Percentiles rank a stretch among this genome's conserved stretches.
phyloP scores from a whole-genome alignment of 1,140 invertebrate species.

The Cotesia vestalis region DNA sequence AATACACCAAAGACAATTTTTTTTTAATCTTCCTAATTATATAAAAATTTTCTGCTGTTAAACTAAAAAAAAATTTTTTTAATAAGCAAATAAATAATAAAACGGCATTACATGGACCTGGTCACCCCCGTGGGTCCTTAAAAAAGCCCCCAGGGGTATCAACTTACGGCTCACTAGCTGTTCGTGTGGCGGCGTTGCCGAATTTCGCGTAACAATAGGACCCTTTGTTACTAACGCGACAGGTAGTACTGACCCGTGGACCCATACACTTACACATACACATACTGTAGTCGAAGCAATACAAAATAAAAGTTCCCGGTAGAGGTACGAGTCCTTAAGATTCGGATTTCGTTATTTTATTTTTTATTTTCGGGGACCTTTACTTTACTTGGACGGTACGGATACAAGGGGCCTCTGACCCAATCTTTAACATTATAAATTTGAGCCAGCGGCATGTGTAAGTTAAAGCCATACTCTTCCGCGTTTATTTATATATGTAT shows the following conservation, averaged over 20 bases:
- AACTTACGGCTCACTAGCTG: constrained; percentile 43
- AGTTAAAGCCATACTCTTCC: constrained; percentile 11
- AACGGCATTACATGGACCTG: too few species aligned
- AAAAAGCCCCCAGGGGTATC: constrained; percentile 47
- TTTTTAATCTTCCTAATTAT: too few species aligned
- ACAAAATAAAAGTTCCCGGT: not conserved
- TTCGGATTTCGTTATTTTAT: constrained; percentile 26
- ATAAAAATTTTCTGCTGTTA: too few species aligned
- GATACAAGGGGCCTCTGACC: constrained; percentile 8
- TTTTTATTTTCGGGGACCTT: not conserved
- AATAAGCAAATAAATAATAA: too few species aligned
- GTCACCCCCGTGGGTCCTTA: constrained; percentile 21
- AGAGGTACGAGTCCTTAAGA: not conserved
- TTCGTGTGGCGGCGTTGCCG: constrained; percentile 50
- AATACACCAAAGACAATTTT: too few species aligned
- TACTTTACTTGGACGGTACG: not conserved
- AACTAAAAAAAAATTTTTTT: too few species aligned
- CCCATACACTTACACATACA: not conserved
- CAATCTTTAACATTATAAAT: constrained; percentile 17
- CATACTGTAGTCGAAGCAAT: not conserved
- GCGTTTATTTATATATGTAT: not conserved
- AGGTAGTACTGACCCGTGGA: constrained; percentile 34
- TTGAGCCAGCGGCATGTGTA: not conserved
- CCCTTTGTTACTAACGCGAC: constrained; percentile 43
- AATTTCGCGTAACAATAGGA: constrained; percentile 51